Evolutionary conservation across 2,888 invertebrate genomes (phyloP), one percentile per base, ranked within the genome.

Genomic region (Cataglyphis cursor): DNA sequence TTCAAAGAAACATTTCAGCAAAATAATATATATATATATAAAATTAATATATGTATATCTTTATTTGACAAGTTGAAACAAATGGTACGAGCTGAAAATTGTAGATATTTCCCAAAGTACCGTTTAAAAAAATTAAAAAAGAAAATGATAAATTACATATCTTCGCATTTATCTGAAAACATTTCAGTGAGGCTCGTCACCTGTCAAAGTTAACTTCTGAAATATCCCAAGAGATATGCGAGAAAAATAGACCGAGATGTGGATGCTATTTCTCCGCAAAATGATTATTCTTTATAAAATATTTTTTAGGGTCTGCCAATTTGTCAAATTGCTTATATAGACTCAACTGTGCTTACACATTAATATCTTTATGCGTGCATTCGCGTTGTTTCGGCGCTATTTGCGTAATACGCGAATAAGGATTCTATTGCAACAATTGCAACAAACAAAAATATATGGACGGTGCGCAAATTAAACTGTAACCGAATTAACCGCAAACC

Each of bases 121-220:
- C n/a, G 4, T 64, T 75, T 65, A n/a, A 10, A 1, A 12, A 76
- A 76, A 54, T 65, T 54, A 54, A 65, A 10, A 21, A 24, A 54
- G 6, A 31, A 15, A 51, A 54, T 65, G 12, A 75, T 38, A 51
- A 65, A 65, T 65, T 65, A 15, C n/a, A 24, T n/a, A 61, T n/a
- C 12, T 18, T 64, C 12, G 35, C 18, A 31, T 73, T 44, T 61
- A n/a, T 15, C 28, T 4, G n/a, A n/a, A 41, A 62, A 15, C 9
- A 12, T 62, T 74, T 48, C 21, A 10, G 21, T 15, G 15, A 21
- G 44, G 31, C n/a, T n/a, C 21, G 44, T 61, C 21, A 44, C 21
- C n/a, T 44, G n/a, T 21, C 15, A 48, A 18, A 74, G 15, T 21
- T 61, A 74, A n/a, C 18, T 61, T 15, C 8, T 31, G 61, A 74